phyloP scores from a whole-genome alignment of 2,113 vertebrate genomes.

The Pseudonaja textilis region DNA sequence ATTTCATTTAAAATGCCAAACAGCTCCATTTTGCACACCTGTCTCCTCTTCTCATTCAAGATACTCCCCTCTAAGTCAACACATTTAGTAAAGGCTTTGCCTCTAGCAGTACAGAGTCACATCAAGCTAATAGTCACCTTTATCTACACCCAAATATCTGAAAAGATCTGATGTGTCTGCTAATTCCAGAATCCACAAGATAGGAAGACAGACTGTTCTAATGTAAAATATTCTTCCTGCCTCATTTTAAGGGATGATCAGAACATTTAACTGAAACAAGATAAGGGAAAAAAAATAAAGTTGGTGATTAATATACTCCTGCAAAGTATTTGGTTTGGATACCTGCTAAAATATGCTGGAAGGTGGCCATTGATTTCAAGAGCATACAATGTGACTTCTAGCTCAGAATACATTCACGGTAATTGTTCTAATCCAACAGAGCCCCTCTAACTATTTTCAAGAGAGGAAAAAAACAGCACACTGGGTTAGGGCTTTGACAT shows the following conservation, averaged over 20 bases:
- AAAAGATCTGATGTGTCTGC: background rate
- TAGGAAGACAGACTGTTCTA: background rate
- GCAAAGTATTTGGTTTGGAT: rapidly evolving
- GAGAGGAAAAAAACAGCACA: background rate
- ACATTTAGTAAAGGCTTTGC: background rate
- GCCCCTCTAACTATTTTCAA: background rate
- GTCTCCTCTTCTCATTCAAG: background rate
- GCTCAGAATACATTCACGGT: rapidly evolving
- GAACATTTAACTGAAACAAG: slow-evolving; percentile 1
- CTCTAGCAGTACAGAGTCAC: background rate
- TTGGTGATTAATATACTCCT: background rate
- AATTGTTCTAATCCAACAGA: background rate
- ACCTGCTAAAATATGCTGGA: background rate
- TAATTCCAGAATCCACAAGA: background rate
- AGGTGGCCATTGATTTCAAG: rapidly evolving
- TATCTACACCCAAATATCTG: background rate
- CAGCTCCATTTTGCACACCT: background rate
- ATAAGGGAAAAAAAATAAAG: background rate
- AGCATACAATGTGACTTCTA: rapidly evolving
- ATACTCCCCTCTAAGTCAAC: background rate
- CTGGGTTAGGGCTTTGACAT: background rate
- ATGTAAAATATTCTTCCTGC: background rate
- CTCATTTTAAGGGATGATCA: background rate
- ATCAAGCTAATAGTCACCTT: background rate
- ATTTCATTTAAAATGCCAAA: background rate